phyloP scores from a whole-genome alignment of 2,888 invertebrate genomes.

The Tinea semifulvella region DNA sequence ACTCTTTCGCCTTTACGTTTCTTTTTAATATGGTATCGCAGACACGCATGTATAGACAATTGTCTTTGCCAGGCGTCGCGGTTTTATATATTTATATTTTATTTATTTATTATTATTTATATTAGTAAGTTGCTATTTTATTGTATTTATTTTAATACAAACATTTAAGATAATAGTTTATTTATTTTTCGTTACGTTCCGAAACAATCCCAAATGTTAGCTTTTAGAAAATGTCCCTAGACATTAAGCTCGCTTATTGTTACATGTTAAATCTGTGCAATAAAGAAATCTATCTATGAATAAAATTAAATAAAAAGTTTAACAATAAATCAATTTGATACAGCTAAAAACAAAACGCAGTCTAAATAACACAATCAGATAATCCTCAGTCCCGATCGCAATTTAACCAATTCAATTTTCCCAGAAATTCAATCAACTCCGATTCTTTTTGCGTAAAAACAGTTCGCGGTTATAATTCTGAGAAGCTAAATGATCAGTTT shows the following conservation, averaged over 20 bases:
- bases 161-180: no score
- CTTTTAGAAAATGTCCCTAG: background rate
- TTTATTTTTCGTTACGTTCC: background rate
- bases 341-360: conserved; percentile 2
- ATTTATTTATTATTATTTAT: background rate
- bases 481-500: conserved; percentile 25
- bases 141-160: no score
- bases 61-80: no score
- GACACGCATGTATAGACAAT: no score
- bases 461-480: conserved; percentile 23
- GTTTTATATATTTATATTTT: background rate
- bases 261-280: background rate
- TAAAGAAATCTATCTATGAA: background rate
- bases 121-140: background rate
- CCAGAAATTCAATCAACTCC: conserved; percentile 21
- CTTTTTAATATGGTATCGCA: no score
- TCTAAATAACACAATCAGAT: background rate
- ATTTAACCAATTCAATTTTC: conserved; percentile 14
- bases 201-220: background rate
- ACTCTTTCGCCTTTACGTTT: no score
- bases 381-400: background rate
- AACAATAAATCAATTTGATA: background rate
- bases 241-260: background rate
- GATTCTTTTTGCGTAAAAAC: conserved; percentile 15
- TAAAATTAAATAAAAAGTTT: background rate